A percentile compares a stretch with the other conserved stretches of the same genome.
These are phyloP conservation scores for Apis mellifera DNA, from an alignment of 1,140 invertebrate species.

Conservation along the genomic window DNA sequence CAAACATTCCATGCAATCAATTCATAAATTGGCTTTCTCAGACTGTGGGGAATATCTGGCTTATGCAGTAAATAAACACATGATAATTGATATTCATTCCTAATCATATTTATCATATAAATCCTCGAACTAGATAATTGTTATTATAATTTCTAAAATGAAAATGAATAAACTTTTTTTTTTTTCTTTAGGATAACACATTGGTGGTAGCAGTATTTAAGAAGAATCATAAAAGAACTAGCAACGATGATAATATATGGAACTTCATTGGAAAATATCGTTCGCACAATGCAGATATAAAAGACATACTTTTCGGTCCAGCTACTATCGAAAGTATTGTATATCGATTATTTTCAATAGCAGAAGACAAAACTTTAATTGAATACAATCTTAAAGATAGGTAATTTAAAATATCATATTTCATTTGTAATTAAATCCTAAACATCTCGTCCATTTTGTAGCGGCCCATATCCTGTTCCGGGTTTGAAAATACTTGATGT, in stretches of 20 bases:
- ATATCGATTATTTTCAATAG: slow-evolving; percentile 83
- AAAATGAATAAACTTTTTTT: not conserved
- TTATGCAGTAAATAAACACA: slow-evolving; percentile 78
- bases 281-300: slow-evolving; percentile 82
- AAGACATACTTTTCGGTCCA: slow-evolving; percentile 80
- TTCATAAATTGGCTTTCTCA: slow-evolving; percentile 81
- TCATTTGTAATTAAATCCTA: not conserved
- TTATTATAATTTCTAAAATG: not conserved
- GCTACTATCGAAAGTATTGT: slow-evolving; percentile 60
- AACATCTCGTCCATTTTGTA: slow-evolving; percentile 27
- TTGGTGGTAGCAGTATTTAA: slow-evolving; percentile 80
- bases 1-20: slow-evolving; percentile 75
- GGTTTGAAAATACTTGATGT: slow-evolving; percentile 75
- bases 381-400: slow-evolving; percentile 86
- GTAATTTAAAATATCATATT: slow-evolving; percentile 62
- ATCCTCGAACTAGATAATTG: not conserved
- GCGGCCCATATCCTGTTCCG: slow-evolving; percentile 73
- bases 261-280: slow-evolving; percentile 83
- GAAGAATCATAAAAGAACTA: not conserved
- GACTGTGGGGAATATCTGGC: slow-evolving; percentile 81
- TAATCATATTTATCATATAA: not conserved
- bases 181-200: slow-evolving; percentile 77
- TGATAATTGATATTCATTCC: not conserved
- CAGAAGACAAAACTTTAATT: slow-evolving; percentile 84
- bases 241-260: slow-evolving; percentile 69